Evolutionary conservation across 1,140 invertebrate genomes (phyloP), one percentile per base, ranked within the genome.

Genomic region (Drosophila bocki): DNA sequence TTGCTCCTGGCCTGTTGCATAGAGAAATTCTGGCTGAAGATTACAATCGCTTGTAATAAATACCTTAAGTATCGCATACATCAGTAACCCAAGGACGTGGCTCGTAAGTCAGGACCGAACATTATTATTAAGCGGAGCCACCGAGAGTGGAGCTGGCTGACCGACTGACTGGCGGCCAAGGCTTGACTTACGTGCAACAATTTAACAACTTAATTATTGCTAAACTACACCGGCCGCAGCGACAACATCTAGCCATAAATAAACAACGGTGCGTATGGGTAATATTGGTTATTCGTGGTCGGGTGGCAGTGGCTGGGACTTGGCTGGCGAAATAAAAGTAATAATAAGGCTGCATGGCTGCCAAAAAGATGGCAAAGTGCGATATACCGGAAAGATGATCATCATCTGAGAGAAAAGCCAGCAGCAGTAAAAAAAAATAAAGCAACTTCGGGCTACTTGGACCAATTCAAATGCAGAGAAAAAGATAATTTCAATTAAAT

Each of bases 171-270:
- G 58, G 60, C 45, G 75, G 50, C 67, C 63, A 71, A 60, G 53
- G 53, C 81, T 81, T 90, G 83, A 91, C 83, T 91, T 91, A 84
- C 83, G 84, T 88, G 84, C 88, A 88, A 88, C 84, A 90, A 86
- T 91, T 91, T 91, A 90, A 91, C 90, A 91, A 91, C 90, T 91
- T 91, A 91, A 91, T 91, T 91, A 91, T 91, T 91, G 85, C 90
- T 91, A 91, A 91, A 91, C 90, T 91, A 86, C 82, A 65, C 68
- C 78, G 81, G 64, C 81, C 71, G 3, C 54, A 54, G 19, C 57
- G 45, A 51, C 68, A 78, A 57, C 47, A 75, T 68, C 59, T 68
- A 65, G 65, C 78, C 78, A 91, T 84, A 88, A 91, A 91, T 91
- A 88, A 90, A 81, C 78, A 88, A 80, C 84, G 75, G 68, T 90